Base-by-base conservation (phyloP, 2,888 invertebrate genomes). In the Harpalus rubripes region DNA sequence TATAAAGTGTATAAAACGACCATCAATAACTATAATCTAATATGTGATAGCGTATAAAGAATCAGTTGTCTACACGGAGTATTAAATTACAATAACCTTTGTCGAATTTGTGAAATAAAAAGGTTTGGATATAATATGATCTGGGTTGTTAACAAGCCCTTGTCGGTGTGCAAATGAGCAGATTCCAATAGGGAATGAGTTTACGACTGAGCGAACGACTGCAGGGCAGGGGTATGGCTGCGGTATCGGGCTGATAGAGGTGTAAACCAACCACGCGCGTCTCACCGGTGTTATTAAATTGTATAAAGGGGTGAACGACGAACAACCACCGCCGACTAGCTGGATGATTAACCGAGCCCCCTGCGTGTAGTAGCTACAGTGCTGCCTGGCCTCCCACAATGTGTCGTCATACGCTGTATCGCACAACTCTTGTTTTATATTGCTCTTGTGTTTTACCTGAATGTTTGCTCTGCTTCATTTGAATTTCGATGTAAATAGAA, bases 281-380 rank as follows among this genome's bases (percentile, higher is more conserved):
- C 61, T 59, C 84, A 63, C 84, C 44, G 84, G 84, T 84, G 78
- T 84, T 84, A 84, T 84, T 84, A 84, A 84, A 84, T 84, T 78
- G 84, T 84, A 74, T 74, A 78, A 84, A 84, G 63, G 84, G 84
- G 84, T 76, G 84, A 78, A 18, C 72, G 74, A 16, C 81, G 59
- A 58, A 8, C 26, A 12, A 26, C 58, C 22, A 8, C 10, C 44
- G n/a, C 7, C 52, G 56, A 41, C 41, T 12, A 26, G 15, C 16
- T 16, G 76, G 61, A 83, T 83, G 83, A 83, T 83, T 83, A 83
- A 83, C 74, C 59, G 83, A 44, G 10, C 84, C 84, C 76, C 84
- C 59, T 78, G 84, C 84, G 84, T 82, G 72, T 58, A 72, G 41
- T 59, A 80, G 61, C 39, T 63, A 39, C 15, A 22, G 12, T 16